These are phyloP conservation scores for Hydractinia symbiolongicarpus DNA, from an alignment of 30 jellyfish, hydroid and myxozoan species.

Conservation along the genomic window DNA sequence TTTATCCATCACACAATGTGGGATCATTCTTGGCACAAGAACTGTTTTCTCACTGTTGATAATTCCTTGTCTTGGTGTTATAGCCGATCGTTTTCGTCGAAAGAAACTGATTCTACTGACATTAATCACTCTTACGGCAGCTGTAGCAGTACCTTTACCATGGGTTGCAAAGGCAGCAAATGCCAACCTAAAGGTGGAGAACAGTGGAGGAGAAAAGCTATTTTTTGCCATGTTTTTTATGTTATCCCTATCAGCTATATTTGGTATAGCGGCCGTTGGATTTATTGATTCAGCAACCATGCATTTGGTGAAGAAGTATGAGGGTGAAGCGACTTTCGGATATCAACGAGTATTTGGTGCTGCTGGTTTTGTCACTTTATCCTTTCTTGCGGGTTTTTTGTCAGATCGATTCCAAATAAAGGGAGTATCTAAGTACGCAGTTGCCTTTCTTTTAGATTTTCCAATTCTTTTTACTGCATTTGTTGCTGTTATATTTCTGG, in stretches of 20 bases:
- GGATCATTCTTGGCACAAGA: not conserved
- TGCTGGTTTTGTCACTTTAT: slow-evolving; percentile 60
- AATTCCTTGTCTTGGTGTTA: not conserved
- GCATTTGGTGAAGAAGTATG: slow-evolving; percentile 32
- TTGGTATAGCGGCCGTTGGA: slow-evolving; percentile 23
- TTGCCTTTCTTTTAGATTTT: not conserved
- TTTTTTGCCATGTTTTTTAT: not conserved
- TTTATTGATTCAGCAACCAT: slow-evolving; percentile 55
- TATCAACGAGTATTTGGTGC: slow-evolving; percentile 68
- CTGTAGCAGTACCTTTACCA: not conserved
- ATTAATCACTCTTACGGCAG: not conserved
- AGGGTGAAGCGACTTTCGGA: slow-evolving; percentile 41
- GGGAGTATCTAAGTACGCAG: slow-evolving; percentile 1
- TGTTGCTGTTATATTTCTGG: not conserved
- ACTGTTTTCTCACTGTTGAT: not conserved
- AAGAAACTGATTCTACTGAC: not conserved
- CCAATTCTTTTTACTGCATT: not conserved
- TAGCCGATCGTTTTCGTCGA: not conserved
- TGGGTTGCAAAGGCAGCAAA: slow-evolving; percentile 1
- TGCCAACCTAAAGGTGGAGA: not conserved
- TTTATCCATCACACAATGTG: not conserved
- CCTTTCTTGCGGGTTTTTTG: slow-evolving; percentile 55
- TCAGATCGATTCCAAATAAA: slow-evolving; percentile 22
- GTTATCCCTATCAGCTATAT: not conserved
- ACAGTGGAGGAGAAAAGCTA: not conserved